Conservation (phyloP, 2,888 invertebrate genomes). For the Taenaris catops region DNA sequence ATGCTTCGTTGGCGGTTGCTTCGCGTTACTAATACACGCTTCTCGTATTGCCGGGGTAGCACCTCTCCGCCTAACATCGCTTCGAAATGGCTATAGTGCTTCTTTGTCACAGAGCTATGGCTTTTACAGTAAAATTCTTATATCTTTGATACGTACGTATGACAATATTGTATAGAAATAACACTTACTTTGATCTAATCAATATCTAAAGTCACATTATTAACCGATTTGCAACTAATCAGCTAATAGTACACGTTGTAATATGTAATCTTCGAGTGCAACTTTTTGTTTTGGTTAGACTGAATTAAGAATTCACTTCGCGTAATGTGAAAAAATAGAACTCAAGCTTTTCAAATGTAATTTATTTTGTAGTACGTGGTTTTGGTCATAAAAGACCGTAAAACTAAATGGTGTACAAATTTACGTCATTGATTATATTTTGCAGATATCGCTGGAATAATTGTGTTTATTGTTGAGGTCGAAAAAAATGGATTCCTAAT, state of each 20-base stretch:
- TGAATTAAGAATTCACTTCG: no score
- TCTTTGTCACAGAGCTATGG: slow-evolving; percentile 3
- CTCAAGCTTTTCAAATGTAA: no score
- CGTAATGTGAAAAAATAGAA: no score
- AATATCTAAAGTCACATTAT: not conserved
- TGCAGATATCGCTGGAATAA: not conserved
- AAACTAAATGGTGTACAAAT: no score
- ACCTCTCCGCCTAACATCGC: slow-evolving; percentile 2
- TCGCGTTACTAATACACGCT: slow-evolving; percentile 1
- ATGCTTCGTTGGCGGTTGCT: slow-evolving; percentile 1
- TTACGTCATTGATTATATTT: no score
- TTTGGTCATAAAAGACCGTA: no score
- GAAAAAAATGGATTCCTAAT: not conserved
- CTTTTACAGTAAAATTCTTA: slow-evolving; percentile 2
- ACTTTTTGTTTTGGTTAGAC: no score
- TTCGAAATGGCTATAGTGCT: not conserved
- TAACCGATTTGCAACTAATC: no score
- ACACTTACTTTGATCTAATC: not conserved
- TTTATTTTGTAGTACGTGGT: no score
- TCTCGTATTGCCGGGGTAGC: slow-evolving; percentile 7
- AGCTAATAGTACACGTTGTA: no score
- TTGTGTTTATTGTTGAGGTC: not conserved
- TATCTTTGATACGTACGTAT: slow-evolving; percentile 10
- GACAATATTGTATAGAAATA: no score
- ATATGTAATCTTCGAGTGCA: no score